A percentile compares a stretch with the other conserved stretches of the same genome.
Evolutionary conservation across 2,113 vertebrate species (phyloP).

Genomic region (Isurus oxyrinchus): DNA sequence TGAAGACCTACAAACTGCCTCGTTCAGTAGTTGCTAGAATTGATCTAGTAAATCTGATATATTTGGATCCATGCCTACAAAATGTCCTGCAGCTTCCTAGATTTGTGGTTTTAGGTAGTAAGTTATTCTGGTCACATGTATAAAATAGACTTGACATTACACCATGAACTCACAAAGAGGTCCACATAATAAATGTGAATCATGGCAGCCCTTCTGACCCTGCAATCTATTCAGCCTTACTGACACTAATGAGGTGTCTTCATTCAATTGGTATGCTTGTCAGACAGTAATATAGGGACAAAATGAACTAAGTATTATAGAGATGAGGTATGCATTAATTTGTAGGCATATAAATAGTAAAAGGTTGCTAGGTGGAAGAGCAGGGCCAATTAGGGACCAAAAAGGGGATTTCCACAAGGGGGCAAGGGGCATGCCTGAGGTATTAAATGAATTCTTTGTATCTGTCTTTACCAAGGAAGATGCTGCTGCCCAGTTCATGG

Average conservation of each 20-base stretch:
- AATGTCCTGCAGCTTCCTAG: background rate
- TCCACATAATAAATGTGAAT: background rate
- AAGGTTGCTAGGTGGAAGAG: no score
- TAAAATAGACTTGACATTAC: no score
- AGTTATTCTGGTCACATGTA: background rate
- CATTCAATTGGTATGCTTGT: background rate
- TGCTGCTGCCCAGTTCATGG: no score
- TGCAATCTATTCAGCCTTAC: background rate
- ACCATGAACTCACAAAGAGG: no score
- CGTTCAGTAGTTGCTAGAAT: background rate
- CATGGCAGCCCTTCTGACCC: background rate
- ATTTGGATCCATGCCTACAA: background rate
- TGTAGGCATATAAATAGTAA: no score
- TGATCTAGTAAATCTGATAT: background rate
- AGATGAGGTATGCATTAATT: no score
- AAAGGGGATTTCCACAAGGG: no score
- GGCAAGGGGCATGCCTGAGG: no score
- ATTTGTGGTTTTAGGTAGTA: background rate
- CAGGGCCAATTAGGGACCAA: no score
- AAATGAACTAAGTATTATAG: background rate
- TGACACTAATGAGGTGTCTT: background rate
- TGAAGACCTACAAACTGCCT: background rate
- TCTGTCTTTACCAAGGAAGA: no score
- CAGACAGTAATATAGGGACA: background rate
- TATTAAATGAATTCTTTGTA: no score